Base-by-base conservation (phyloP, 1,140 invertebrate species). In the Aphaenogaster floridana region DNA sequence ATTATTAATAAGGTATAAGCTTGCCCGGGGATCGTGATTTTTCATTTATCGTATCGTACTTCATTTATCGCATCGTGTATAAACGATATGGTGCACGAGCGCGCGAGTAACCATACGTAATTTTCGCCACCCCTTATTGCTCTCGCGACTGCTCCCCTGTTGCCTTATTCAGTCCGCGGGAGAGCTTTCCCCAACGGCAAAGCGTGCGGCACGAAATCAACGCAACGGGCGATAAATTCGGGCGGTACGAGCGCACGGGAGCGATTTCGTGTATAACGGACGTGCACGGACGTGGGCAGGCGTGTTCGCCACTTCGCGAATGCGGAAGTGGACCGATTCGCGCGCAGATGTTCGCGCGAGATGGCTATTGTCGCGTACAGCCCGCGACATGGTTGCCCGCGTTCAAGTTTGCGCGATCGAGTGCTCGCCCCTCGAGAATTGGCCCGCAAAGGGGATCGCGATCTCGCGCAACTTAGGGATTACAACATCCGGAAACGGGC, bases 121-220 rank as follows among this genome's bases (percentile, higher is more conserved):
- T 84, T 76, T 84, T 84, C 80, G 15, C 80, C 69, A 50, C 34
- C 45, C 17, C 57, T 84, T 84, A 74, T 84, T 69, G 69, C 28
- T 39, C 15, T 28, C 8, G 11, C 42, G 28, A 66, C n/a, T 36
- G 28, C 57, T 36, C 28, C 42, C 57, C 15, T 17, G 50, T 50
- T 9, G 42, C 28, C 68, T 84, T 76, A 84, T 84, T 28, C 52
- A 83, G 28, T 21, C n/a, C 54, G 42, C 17, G 42, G 17, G 11
- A 21, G 42, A 74, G 68, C 69, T 61, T 74, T 74, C 9, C n/a
- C 4, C 34, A 42, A 21, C 17, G 17, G 42, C 39, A 17, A 74
- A 61, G 69, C 45, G 69, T 84, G 80, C 69, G 13, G 57, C 54
- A 84, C 80, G 68, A 74, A 83, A 81, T 69, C 48, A 57, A 83